Percentiles rank a stretch among this genome's conserved stretches.
phyloP scores from a whole-genome alignment of 2,888 invertebrate species.

The Drosophila kanekoi region DNA sequence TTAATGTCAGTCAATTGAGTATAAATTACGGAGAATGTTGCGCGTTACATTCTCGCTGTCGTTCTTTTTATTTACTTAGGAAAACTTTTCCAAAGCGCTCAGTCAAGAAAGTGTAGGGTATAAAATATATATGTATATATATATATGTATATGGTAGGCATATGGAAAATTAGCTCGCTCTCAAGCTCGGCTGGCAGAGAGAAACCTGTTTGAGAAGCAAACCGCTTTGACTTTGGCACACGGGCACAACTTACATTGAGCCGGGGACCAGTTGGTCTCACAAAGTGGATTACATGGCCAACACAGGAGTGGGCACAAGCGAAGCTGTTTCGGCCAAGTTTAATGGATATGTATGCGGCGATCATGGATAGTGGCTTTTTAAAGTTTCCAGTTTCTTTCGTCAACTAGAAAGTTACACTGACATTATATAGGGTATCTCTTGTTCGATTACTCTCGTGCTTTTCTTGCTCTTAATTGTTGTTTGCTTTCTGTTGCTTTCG shows the following conservation, averaged over 20 bases:
- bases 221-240: constrained; percentile 69
- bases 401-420: not conserved
- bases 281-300: constrained; percentile 13
- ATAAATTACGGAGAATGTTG: constrained; percentile 11
- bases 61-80: not conserved
- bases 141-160: constrained; percentile 6
- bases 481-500: not conserved
- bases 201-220: constrained; percentile 63
- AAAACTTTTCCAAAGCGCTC: not conserved
- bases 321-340: constrained; percentile 62
- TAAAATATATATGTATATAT: not conserved
- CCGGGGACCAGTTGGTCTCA: constrained; percentile 39
- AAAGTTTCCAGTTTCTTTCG: constrained; percentile 13
- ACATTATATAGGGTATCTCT: constrained; percentile 21
- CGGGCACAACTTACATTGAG: constrained; percentile 31
- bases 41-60: not conserved
- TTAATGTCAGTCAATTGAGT: constrained; percentile 28
- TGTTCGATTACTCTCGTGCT: not conserved
- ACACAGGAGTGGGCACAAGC: constrained; percentile 14
- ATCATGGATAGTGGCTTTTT: constrained; percentile 23
- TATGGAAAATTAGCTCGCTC: constrained; percentile 44
- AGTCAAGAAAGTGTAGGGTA: not conserved
- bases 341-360: constrained; percentile 44
- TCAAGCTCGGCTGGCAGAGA: constrained; percentile 15
- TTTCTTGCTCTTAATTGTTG: not conserved